Percentiles rank a stretch among this genome's conserved stretches.
phyloP scores from a whole-genome alignment of 2,888 invertebrate genomes.

The Tetramorium bicarinatum region DNA sequence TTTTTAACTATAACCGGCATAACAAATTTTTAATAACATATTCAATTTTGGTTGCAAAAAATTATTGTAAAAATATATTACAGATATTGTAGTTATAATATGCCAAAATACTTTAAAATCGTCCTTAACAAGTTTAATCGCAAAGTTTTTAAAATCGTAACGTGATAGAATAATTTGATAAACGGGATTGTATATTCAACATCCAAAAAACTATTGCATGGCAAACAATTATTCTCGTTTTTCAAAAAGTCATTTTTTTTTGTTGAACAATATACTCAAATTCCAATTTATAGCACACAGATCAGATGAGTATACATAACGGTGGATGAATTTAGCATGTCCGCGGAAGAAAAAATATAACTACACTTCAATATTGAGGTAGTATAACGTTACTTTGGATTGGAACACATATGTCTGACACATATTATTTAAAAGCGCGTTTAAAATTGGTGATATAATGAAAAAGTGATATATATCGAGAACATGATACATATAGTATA shows the following conservation, averaged over 20 bases:
- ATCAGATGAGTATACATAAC: not conserved
- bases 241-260: not conserved
- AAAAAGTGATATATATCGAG: slow-evolving; percentile 50
- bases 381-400: slow-evolving; percentile 75
- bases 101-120: not conserved
- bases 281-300: not conserved
- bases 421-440: slow-evolving; percentile 62
- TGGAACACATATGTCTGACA: slow-evolving; percentile 67
- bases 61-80: not conserved
- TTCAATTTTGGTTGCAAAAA: not conserved
- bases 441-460: slow-evolving; percentile 68
- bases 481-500: slow-evolving; percentile 56
- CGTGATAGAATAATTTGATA: not conserved
- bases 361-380: slow-evolving; percentile 71
- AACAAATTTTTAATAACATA: not conserved
- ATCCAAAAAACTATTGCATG: not conserved
- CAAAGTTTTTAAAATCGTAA: not conserved
- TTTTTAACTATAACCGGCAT: too few species aligned
- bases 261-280: not conserved
- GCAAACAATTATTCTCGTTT: not conserved
- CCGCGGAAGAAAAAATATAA: slow-evolving; percentile 56
- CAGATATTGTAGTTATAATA: not conserved
- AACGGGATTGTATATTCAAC: not conserved
- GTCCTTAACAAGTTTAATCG: not conserved
- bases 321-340: not conserved